Conservation (phyloP, 2,797 vertebrate species). For the Huso huso region DNA sequence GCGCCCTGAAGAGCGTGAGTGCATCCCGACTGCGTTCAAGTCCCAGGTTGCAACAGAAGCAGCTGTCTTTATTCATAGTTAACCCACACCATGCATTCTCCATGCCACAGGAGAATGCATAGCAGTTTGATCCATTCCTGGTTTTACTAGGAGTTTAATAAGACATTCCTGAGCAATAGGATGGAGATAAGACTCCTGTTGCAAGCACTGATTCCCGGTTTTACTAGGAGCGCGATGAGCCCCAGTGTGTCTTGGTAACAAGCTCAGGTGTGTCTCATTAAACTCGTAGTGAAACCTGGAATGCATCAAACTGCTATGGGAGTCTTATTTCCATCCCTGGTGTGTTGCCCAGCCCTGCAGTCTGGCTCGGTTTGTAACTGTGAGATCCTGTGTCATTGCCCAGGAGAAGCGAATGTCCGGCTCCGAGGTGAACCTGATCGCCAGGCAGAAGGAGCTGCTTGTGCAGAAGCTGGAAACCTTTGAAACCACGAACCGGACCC, state of each 20-base stretch:
- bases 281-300: not conserved
- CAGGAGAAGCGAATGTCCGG: conserved; percentile 67
- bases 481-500: conserved; percentile 72
- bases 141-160: too few relatives aligned
- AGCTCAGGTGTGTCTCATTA: too few relatives aligned
- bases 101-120: too few relatives aligned
- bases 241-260: too few relatives aligned
- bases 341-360: not conserved
- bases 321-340: not conserved
- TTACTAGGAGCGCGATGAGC: too few relatives aligned
- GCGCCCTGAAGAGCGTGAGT: conserved; percentile 61
- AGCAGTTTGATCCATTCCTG: too few relatives aligned
- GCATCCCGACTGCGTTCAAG: not conserved
- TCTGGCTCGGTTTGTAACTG: not conserved
- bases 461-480: conserved; percentile 81
- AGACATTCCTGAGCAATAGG: too few relatives aligned
- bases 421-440: conserved; percentile 61
- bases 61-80: too few relatives aligned
- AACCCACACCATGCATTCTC: too few relatives aligned
- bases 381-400: conserved; percentile 2
- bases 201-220: too few relatives aligned
- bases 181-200: too few relatives aligned
- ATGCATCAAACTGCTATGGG: not conserved
- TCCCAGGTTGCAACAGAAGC: too few relatives aligned
- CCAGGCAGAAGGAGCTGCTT: conserved; percentile 73